These are phyloP conservation scores for Heloderma charlesbogerti DNA, from an alignment of 2,113 vertebrate genomes.

Conservation along the genomic window DNA sequence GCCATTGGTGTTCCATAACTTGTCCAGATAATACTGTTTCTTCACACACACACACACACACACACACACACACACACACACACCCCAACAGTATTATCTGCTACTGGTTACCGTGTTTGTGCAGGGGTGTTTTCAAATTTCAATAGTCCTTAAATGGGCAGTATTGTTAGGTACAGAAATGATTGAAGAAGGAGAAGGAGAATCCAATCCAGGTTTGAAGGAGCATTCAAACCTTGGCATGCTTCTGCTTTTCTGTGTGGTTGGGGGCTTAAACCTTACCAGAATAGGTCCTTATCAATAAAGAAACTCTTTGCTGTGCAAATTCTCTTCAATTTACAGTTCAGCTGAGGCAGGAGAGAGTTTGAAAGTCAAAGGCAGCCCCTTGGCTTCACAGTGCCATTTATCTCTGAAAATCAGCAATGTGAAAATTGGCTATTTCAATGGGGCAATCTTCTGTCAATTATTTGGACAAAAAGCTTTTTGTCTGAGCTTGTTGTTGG, in stretches of 20 bases:
- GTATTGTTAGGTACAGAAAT: not conserved
- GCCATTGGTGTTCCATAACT: not conserved
- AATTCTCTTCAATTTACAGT: not conserved
- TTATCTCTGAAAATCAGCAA: slow-evolving; percentile 3
- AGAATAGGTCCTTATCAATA: not conserved
- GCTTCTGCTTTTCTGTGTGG: not conserved
- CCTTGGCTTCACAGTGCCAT: not conserved
- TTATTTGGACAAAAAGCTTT: slow-evolving; percentile 28
- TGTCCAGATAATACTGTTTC: not conserved
- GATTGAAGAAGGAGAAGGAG: not conserved
- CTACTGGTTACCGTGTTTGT: not conserved
- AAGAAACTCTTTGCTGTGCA: rapidly evolving
- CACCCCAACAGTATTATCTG: too few species aligned
- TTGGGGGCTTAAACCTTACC: not conserved
- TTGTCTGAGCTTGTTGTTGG: slow-evolving; percentile 3
- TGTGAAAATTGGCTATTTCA: not conserved
- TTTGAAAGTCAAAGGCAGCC: slow-evolving; percentile 15
- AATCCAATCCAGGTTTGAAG: not conserved
- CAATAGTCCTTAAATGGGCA: not conserved
- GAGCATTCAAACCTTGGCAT: not conserved
- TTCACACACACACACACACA: too few species aligned
- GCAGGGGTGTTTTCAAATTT: not conserved
- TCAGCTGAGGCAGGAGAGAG: slow-evolving; percentile 4
- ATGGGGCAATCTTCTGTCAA: not conserved
- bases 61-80: too few species aligned